Evolutionary conservation across 2,113 vertebrate genomes (phyloP).

Genomic region (Tenrec ecaudatus): DNA sequence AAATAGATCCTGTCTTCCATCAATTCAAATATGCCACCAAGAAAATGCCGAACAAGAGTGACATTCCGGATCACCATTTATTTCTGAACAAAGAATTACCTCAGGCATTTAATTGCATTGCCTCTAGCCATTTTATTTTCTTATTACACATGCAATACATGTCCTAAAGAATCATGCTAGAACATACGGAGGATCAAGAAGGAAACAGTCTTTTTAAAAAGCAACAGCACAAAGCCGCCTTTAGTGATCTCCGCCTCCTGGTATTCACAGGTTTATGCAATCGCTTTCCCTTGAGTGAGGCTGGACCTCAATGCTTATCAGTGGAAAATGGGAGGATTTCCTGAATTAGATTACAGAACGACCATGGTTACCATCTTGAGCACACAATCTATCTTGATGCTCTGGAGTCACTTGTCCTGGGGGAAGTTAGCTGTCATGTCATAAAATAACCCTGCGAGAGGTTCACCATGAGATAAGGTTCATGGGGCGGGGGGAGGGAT

Average conservation of each 20-base stretch:
- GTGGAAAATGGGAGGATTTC: neutral
- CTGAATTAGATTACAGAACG: neutral
- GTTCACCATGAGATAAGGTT: too few relatives aligned
- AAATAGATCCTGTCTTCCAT: constrained; percentile 35
- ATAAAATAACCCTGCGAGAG: neutral
- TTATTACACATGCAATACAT: neutral
- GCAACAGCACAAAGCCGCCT: neutral
- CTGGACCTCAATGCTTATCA: neutral
- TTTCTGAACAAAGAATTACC: constrained; percentile 34
- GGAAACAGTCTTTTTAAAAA: neutral
- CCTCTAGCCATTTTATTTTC: constrained; percentile 49
- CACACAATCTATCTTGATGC: neutral
- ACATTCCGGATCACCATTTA: constrained; percentile 10
- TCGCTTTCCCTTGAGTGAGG: neutral
- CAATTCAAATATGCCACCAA: constrained; percentile 16
- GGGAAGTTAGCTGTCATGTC: neutral
- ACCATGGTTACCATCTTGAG: neutral
- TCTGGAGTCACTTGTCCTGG: neutral
- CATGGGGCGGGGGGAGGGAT: neutral
- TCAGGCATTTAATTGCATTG: constrained; percentile 36
- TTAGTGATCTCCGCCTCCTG: neutral
- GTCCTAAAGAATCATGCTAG: constrained; percentile 1
- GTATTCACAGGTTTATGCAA: neutral
- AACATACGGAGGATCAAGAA: neutral
- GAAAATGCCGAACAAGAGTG: constrained; percentile 23